Conservation (phyloP, 2,888 invertebrate genomes). For the Lochmaea capreae region DNA sequence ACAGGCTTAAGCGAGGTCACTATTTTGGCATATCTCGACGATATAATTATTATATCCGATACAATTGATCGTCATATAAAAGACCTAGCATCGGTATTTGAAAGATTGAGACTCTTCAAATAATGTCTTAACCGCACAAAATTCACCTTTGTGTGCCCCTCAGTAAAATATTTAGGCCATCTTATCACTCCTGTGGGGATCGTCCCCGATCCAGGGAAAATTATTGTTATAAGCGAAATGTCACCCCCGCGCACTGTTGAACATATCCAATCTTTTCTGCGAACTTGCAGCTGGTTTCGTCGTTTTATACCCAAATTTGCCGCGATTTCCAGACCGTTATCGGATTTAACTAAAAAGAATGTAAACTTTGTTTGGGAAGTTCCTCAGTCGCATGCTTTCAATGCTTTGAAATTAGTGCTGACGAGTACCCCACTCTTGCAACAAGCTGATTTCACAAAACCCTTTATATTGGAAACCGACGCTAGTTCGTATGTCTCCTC, state of each 20-base stretch:
- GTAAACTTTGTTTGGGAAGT: background rate
- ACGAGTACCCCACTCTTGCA: background rate
- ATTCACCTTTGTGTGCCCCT: slow-evolving; percentile 41
- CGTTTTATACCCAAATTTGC: slow-evolving; percentile 12
- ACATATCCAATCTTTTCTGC: too few relatives aligned
- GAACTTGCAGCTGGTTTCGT: slow-evolving; percentile 44
- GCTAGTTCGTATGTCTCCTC: background rate
- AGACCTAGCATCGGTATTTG: slow-evolving; percentile 2
- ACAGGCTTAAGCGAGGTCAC: slow-evolving; percentile 41
- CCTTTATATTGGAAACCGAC: slow-evolving; percentile 32
- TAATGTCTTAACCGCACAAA: slow-evolving; percentile 31
- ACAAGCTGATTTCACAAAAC: slow-evolving; percentile 12
- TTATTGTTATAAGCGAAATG: slow-evolving; percentile 35
- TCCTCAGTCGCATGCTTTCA: background rate
- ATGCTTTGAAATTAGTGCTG: background rate
- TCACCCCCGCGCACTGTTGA: slow-evolving; percentile 42
- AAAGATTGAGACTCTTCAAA: background rate
- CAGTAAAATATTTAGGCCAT: slow-evolving; percentile 47
- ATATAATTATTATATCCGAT: slow-evolving; percentile 47
- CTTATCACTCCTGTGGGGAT: slow-evolving; percentile 37
- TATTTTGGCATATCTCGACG: slow-evolving; percentile 50
- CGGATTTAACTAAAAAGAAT: slow-evolving; percentile 1
- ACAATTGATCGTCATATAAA: slow-evolving; percentile 1
- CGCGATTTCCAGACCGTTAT: background rate
- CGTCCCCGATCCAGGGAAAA: slow-evolving; percentile 39